These are phyloP conservation scores for Cancer borealis DNA, from an alignment of 2,888 invertebrate genomes.

Conservation along the genomic window DNA sequence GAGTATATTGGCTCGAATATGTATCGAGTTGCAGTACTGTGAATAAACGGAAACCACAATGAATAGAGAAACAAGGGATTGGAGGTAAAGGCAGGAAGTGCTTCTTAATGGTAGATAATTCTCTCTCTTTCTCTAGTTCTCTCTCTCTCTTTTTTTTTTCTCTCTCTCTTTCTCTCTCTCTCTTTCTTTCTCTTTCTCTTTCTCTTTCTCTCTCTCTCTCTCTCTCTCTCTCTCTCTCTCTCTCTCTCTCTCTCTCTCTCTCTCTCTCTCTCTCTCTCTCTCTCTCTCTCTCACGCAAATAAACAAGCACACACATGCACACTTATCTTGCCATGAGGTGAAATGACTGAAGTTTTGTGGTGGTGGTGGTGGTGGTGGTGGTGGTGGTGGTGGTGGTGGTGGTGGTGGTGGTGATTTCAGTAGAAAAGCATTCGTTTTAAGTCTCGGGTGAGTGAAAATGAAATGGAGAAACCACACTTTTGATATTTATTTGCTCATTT, in stretches of 20 bases:
- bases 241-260: conserved; percentile 4
- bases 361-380: background rate
- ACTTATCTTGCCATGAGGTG: background rate
- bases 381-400: background rate
- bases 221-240: background rate
- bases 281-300: background rate
- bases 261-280: background rate
- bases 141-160: background rate
- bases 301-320: too few relatives aligned
- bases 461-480: background rate
- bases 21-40: background rate
- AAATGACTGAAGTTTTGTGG: background rate
- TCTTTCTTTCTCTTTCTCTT: conserved; percentile 20
- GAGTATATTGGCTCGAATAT: conserved; percentile 17
- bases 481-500: background rate
- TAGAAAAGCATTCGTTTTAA: background rate
- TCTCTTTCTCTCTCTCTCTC: background rate
- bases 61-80: background rate
- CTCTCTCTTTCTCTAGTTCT: background rate
- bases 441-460: background rate
- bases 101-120: background rate
- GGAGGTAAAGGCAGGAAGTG: background rate
- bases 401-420: background rate
- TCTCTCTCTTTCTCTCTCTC: conserved; percentile 20
- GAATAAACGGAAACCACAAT: background rate